phyloP scores from a whole-genome alignment of 1,140 invertebrate species.

The Trichomalopsis sarcophagae region DNA sequence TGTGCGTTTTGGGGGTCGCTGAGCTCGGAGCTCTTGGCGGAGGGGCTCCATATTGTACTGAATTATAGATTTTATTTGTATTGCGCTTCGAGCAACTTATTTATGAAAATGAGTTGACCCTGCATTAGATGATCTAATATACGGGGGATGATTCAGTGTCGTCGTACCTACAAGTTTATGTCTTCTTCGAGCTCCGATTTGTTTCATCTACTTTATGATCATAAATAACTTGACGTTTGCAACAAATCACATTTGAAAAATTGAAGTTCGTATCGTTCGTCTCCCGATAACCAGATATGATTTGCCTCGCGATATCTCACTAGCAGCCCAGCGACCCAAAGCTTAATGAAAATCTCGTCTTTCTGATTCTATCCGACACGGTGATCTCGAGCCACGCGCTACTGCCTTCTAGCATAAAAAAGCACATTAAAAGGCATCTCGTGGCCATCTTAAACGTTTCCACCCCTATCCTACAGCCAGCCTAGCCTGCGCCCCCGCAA shows the following conservation, averaged over 20 bases:
- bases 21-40: not conserved
- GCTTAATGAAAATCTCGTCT: constrained; percentile 33
- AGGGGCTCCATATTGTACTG: not conserved
- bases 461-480: not conserved
- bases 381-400: not conserved
- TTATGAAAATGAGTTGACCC: not conserved
- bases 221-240: too few species aligned
- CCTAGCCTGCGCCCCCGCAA: not conserved
- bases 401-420: constrained; percentile 3
- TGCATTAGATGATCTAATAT: not conserved
- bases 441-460: constrained; percentile 50
- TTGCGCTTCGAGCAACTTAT: not conserved
- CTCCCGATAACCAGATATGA: too few species aligned
- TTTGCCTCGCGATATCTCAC: not conserved
- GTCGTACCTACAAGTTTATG: not conserved
- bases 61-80: constrained; percentile 2
- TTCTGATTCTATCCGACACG: constrained; percentile 12
- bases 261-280: too few species aligned
- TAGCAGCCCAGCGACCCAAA: not conserved
- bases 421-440: constrained; percentile 46
- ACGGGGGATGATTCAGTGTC: too few species aligned
- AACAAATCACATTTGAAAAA: too few species aligned
- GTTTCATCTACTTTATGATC: too few species aligned
- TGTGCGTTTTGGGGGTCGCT: not conserved
- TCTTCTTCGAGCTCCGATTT: too few species aligned